Base-by-base conservation (phyloP, 2,888 invertebrate genomes). In the Mantis religiosa region DNA sequence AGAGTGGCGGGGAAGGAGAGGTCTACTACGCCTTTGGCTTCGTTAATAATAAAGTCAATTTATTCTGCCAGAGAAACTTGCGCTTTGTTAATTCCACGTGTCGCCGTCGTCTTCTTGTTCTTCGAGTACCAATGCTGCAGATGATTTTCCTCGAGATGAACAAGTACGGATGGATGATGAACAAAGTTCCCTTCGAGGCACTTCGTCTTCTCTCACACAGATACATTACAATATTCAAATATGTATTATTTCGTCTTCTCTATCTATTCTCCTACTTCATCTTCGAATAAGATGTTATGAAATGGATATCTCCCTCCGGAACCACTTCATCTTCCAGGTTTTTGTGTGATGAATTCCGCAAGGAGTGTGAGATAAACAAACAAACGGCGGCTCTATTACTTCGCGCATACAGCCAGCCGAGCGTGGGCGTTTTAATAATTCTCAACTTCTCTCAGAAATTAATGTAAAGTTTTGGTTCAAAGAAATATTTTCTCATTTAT, bases 41-140 rank as follows among this genome's bases (percentile, higher is more conserved):
- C 87, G 82, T 87, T 87, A 87, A 87, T 87, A 87, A 87, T 87
- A 87, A 87, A 87, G 87, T 87, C 87, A 87, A 87, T 87, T 87
- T 87, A 87, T 87, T 87, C 87, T 87, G 87, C 82, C 82, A 87
- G 87, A 82, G 87, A 87, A 87, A 87, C 87, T 87, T 87, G 87
- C 25, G 87, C 87, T 87, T 87, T 87, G 87, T 87, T 87, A 87
- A 87, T 87, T 54, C 82, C 82, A 82, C 82, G 27, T 82, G 81
- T 81, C 82, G 30, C 41, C 82, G 81, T 34, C 34, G 27, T 85
- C 85, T 47, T 27, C 15, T 85, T 54, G 82, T 71, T 71, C 54
- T 71, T 71, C 54, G 54, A 71, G 54, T 71, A 71, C 54, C 54
- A 71, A 71, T 71, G 54, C 54, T 71, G 54, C 54, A 71, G 54